Base-by-base conservation (phyloP, 2,797 vertebrate species). In the Coluber constrictor region DNA sequence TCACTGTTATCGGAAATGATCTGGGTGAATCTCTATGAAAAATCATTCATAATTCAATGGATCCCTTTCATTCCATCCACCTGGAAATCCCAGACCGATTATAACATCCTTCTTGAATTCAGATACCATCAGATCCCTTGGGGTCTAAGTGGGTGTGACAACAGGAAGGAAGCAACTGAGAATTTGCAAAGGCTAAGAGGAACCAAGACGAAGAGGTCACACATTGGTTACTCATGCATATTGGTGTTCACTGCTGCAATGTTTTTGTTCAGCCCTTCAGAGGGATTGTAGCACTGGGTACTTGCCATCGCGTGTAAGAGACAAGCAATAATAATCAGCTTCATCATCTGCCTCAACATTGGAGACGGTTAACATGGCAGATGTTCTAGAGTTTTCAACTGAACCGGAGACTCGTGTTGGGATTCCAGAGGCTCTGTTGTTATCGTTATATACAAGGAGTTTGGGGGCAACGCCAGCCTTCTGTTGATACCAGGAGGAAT, bases 211-310 rank as follows among this genome's bases (percentile, higher is more conserved):
- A 2, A 0, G 2, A n/a, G n/a, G 29, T 66, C 63, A 66, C 27
- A 13, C 12, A 5, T 66, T n/a, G 29, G 12, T 12, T n/a, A n/a
- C 29, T 66, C 63, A 5, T 66, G 63, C 29, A 2, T 66, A n/a
- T n/a, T n/a, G 1, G 4, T 0, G 4, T 13, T 32, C 63, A 0
- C 32, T 43, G 16, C 32, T 43, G 3, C 8, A 43, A 90, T 18
- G n/a, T 79, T 94, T 89, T 18, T 87, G 83, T 91, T 51, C 70
- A 20, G 43, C 20, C 93, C 95, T 18, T 61, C 29, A 43, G 2
- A 83, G 4, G 54, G 43, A 23, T 15, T 3, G 29, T 1, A 23
- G 5, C 92, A 91, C 25, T 55, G 94, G 92, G 90, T 0, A 2
- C 87, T 23, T n/a, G 1, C 0, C 4, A 51, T 10, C 61, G 1